A percentile compares a stretch with the other conserved stretches of the same genome.
Evolutionary conservation across 1,140 invertebrate species (phyloP).

Genomic region (Musca vetustissima): DNA sequence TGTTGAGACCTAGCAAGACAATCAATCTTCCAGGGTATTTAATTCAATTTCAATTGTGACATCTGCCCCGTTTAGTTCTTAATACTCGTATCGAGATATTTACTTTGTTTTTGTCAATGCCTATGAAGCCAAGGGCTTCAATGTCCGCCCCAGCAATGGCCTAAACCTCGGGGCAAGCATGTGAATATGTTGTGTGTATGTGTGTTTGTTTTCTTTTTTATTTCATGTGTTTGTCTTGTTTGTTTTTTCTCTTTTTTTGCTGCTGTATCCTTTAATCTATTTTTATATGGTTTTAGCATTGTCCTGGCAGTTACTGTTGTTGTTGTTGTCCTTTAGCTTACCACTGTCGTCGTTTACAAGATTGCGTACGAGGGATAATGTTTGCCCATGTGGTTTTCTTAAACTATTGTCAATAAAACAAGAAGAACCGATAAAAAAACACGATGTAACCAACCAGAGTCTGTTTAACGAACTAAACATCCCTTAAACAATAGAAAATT

Average conservation of each 20-base stretch:
- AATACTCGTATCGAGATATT: background rate
- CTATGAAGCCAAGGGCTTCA: too few relatives aligned
- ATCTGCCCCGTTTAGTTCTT: slow-evolving; percentile 19
- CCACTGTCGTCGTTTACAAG: background rate
- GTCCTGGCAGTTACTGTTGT: background rate
- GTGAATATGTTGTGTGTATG: background rate
- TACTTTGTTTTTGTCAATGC: too few relatives aligned
- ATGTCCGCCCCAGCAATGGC: background rate
- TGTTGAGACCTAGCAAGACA: background rate
- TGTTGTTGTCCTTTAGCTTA: background rate
- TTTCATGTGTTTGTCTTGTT: background rate
- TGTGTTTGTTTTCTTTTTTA: background rate
- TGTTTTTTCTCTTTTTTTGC: background rate
- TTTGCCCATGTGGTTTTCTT: slow-evolving; percentile 19
- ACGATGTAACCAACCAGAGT: too few relatives aligned
- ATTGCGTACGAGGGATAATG: background rate
- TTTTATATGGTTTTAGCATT: background rate
- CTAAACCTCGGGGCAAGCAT: slow-evolving; percentile 2
- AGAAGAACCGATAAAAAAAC: background rate
- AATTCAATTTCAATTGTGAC: slow-evolving; percentile 27
- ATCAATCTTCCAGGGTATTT: slow-evolving; percentile 23
- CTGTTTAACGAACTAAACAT: too few relatives aligned
- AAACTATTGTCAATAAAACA: slow-evolving; percentile 14
- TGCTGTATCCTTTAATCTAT: background rate
- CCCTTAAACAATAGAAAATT: too few relatives aligned